Base-by-base conservation (phyloP, 2,113 vertebrate genomes). In the Psilopogon haemacephalus region DNA sequence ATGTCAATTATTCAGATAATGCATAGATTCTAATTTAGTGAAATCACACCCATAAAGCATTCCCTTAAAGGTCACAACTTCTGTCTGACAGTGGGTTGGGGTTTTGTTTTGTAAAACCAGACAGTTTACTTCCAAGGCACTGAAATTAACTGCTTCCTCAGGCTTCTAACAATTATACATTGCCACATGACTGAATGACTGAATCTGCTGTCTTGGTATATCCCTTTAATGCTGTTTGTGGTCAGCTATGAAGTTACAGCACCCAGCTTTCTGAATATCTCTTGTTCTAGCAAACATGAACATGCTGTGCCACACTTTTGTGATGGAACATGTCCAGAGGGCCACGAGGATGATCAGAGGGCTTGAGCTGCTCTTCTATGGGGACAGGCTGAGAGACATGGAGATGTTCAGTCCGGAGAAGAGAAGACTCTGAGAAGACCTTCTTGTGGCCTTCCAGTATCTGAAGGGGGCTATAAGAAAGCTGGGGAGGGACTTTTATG, bases 91-190 rank as follows among this genome's bases (percentile, higher is more conserved):
- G 44, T 30, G 15, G 42, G 12, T 12, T 30, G 21, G 4, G 23
- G 4, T 24, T 23, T 23, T 12, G 6, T 87, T 40, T 65, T 37
- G 11, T 72, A 56, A 78, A 84, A 88, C 62, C 17, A 93, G 78
- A 86, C 21, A 80, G 40, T 58, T 93, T 89, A 55, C 27, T 77
- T 94, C 62, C 70, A 82, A 96, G 87, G 75, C 86, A 84, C 60
- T 76, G 74, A 86, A 95, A 93, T 89, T 46, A 86, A 76, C 77
- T 37, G 33, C 32, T 65, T 84, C 56, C 58, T 35, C 52, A 70
- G 33, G 33, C 58, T 84, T 69, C 38, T 72, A 74, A 23, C 35
- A 83, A 76, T 71, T 88, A 37, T 4, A 60, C 6, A 3, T 33
- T 68, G 64, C 60, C 35, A 74, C 3, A 6, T 86, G n/a, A n/a